A percentile compares a stretch with the other conserved stretches of the same genome.
Evolutionary conservation across 2,797 vertebrate genomes (phyloP).

Genomic region (Enteromius paludinosus): DNA sequence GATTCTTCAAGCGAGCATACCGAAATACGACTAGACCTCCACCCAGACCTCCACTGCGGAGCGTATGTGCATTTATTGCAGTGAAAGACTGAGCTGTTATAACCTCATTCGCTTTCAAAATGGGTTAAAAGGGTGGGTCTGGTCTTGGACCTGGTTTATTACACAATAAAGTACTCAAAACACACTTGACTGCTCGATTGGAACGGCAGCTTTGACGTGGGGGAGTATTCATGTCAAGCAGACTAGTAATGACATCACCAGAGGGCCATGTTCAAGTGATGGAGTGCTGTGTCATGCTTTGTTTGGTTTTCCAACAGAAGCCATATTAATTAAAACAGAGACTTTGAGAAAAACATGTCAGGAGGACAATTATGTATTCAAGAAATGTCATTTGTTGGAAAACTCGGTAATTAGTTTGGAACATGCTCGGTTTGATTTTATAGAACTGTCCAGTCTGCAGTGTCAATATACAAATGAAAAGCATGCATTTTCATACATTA

Average conservation of each 20-base stretch:
- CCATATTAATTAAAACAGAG: conserved; percentile 64
- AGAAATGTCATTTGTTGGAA: conserved; percentile 43
- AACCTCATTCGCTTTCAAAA: conserved; percentile 38
- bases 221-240: conserved; percentile 48
- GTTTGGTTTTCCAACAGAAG: conserved; percentile 76
- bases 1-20: conserved; percentile 44
- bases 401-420: conserved; percentile 40
- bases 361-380: conserved; percentile 50
- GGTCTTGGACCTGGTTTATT: conserved; percentile 50
- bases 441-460: conserved; percentile 13
- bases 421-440: conserved; percentile 33
- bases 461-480: conserved; percentile 38
- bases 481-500: conserved; percentile 36
- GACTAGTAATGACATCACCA: conserved; percentile 68
- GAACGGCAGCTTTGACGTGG: conserved; percentile 50
- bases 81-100: conserved; percentile 40
- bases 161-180: conserved; percentile 50
- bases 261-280: conserved; percentile 65
- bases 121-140: conserved; percentile 40
- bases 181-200: conserved; percentile 42
- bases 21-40: conserved; percentile 35
- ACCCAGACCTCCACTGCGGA: conserved; percentile 10
- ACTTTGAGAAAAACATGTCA: conserved; percentile 70
- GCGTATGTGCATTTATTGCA: conserved; percentile 31
- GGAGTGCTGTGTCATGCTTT: conserved; percentile 72